phyloP scores from a whole-genome alignment of 2,113 vertebrate genomes.

The Sphaerodactylus townsendi region DNA sequence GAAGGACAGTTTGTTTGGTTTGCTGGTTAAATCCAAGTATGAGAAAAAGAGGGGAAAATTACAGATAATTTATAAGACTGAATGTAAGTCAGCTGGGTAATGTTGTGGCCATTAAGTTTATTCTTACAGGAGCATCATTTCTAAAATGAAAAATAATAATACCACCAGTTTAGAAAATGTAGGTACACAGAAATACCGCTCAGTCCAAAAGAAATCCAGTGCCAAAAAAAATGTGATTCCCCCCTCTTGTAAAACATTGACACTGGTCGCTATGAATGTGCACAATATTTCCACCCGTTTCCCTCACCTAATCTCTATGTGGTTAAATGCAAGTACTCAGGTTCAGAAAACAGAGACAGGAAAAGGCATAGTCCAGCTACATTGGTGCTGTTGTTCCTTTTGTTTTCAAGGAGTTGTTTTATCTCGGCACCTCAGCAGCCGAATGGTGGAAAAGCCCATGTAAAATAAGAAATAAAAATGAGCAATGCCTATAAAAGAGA shows the following conservation, averaged over 20 bases:
- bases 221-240: neutral
- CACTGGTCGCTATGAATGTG: neutral
- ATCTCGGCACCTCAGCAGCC: slow-evolving; percentile 39
- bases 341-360: neutral
- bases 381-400: slow-evolving; percentile 13
- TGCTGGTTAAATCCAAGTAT: neutral
- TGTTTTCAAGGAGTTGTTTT: slow-evolving; percentile 42
- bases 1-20: neutral
- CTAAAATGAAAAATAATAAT: neutral
- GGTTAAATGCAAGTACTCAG: neutral
- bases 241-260: neutral
- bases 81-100: neutral
- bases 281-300: neutral
- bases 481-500: slow-evolving; percentile 59
- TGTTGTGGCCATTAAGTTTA: neutral
- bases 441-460: slow-evolving; percentile 22
- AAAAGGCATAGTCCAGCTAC: neutral
- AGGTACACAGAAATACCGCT: neutral
- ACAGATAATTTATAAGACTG: neutral
- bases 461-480: slow-evolving; percentile 56
- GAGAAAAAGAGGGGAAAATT: neutral
- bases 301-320: neutral
- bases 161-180: no score
- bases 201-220: neutral
- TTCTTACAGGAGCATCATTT: neutral